phyloP scores from a whole-genome alignment of 2,888 invertebrate genomes.

The Leptura quadrifasciata region DNA sequence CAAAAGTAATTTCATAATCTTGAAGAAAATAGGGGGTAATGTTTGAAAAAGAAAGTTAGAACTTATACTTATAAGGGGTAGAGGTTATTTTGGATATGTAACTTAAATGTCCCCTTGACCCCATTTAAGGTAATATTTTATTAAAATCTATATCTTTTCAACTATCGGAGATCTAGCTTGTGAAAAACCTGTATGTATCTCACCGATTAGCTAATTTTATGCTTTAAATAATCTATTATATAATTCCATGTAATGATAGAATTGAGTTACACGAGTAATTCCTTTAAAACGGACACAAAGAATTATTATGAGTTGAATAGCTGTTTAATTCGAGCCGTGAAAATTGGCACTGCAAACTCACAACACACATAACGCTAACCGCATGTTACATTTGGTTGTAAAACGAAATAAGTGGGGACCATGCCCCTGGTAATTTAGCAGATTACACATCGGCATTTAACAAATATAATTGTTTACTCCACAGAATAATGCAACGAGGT shows the following conservation, averaged over 20 bases:
- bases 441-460: not conserved
- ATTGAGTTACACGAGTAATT: slow-evolving; percentile 37
- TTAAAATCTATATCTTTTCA: no score
- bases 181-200: no score
- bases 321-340: slow-evolving; percentile 37
- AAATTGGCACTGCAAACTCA: slow-evolving; percentile 39
- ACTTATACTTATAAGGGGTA: no score
- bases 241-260: slow-evolving; percentile 39
- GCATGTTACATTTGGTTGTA: slow-evolving; percentile 5
- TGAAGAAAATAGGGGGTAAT: no score
- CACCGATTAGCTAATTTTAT: no score
- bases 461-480: not conserved
- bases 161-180: no score
- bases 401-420: slow-evolving; percentile 18
- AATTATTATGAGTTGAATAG: slow-evolving; percentile 42
- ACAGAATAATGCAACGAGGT: not conserved
- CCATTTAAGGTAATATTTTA: no score
- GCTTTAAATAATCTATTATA: slow-evolving; percentile 29
- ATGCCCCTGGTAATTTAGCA: not conserved
- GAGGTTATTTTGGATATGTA: no score
- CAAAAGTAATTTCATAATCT: no score
- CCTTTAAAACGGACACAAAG: slow-evolving; percentile 43
- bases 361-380: slow-evolving; percentile 30
- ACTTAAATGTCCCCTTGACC: no score
- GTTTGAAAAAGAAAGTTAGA: no score